Base-by-base conservation (phyloP, 2,797 vertebrate species). In the Sebastes flavidus region DNA sequence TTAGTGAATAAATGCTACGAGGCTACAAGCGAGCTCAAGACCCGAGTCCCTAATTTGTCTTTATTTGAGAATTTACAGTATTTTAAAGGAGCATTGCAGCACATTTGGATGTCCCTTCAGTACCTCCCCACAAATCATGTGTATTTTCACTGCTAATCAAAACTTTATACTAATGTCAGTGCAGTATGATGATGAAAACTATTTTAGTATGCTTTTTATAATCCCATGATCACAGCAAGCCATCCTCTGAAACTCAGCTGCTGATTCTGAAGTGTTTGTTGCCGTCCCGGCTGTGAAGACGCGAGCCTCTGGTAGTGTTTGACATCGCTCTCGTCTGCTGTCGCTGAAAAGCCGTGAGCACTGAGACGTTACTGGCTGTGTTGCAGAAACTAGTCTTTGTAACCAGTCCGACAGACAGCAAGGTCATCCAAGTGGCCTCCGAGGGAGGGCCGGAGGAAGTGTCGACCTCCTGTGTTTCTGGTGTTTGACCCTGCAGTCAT, bases 401-500 rank as follows among this genome's bases (percentile, higher is more conserved):
- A 63, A 66, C 59, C 42, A 49, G 62, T 29, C 72, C 6, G 55
- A 46, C 62, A 52, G 30, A 62, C 36, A 65, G 30, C 58, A 79
- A 82, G 77, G 83, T 86, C 79, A 65, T 66, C 27, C 61, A 55
- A 70, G 29, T 61, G 24, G 1, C 34, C 71, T 54, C 38, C 13
- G 13, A 73, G 58, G 65, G 78, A 60, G 8, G 32, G 61, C 30
- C 0, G 4, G 36, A 24, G 36, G 36, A 76, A 63, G 72, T 13
- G 16, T n/a, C 18, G 14, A 25, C 72, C 81, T 60, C 56, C 52
- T 69, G 18, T 55, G 74, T 61, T 72, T 42, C 34, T 59, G 16
- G 14, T 69, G 62, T 72, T 58, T 49, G 67, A 80, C 56, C 59
- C 38, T 30, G 24, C 1, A 24, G 52, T 52, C 70, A 34, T 20